Evolutionary conservation across 2,888 invertebrate species (phyloP).

Genomic region (Drosophila birchii): DNA sequence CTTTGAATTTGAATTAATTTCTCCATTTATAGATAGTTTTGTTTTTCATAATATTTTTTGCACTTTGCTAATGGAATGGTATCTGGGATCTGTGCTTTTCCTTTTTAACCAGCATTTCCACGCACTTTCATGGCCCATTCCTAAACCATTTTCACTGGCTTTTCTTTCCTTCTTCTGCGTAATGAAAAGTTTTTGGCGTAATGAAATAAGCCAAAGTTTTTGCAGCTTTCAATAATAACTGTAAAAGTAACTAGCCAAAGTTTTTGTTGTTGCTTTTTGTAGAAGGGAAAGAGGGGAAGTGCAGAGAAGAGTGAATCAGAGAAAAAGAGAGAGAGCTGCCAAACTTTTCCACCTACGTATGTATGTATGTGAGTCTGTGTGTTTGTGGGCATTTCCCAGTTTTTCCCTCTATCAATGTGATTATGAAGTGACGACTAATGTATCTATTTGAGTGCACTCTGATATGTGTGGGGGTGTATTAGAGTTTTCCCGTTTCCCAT

Average conservation of each 20-base stretch:
- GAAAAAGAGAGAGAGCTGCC: background rate
- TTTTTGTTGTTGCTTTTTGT: constrained; percentile 44
- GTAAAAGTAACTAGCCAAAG: constrained; percentile 76
- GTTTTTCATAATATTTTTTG: background rate
- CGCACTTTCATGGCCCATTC: constrained; percentile 24
- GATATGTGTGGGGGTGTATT: constrained; percentile 9
- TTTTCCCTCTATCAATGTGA: constrained; percentile 53
- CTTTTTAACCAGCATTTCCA: constrained; percentile 26
- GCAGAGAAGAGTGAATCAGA: background rate
- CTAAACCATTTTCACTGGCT: constrained; percentile 1
- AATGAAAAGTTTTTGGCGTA: constrained; percentile 77
- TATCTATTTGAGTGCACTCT: constrained; percentile 56
- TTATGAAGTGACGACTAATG: constrained; percentile 67
- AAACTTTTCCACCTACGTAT: constrained; percentile 24
- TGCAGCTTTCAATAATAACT: constrained; percentile 78
- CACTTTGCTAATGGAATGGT: background rate
- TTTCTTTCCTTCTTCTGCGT: constrained; percentile 36
- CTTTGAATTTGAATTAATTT: too few relatives aligned
- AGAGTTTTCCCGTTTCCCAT: background rate
- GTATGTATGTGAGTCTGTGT: constrained; percentile 2
- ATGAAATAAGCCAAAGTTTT: constrained; percentile 77
- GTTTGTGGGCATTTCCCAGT: constrained; percentile 5
- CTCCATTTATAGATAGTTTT: too few relatives aligned
- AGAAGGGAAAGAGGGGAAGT: constrained; percentile 2
- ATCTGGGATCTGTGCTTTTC: constrained; percentile 11